Evolutionary conservation across 2,113 vertebrate species (phyloP), one percentile per base, ranked within the genome.

Genomic region (Phylloscopus trochilus): DNA sequence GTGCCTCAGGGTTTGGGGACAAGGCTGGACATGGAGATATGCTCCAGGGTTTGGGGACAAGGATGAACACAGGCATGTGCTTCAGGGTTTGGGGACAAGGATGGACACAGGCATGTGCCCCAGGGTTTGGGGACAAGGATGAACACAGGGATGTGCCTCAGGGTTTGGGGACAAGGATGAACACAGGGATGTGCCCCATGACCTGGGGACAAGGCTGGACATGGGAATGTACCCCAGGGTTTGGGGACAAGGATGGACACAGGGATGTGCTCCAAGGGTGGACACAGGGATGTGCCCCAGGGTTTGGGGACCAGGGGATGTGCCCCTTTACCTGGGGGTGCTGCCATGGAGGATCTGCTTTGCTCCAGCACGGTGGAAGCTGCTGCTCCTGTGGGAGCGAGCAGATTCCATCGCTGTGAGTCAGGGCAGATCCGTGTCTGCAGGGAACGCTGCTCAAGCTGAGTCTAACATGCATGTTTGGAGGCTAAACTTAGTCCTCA

Each of bases 91-190:
- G 49, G 49, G 20, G 37, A 52, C 35, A 53, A 33, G 15, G 15
- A 1, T 62, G 58, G 9, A 26, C 12, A 49, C 1, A 0, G 8
- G 31, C 6, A 58, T 30, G 2, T 22, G 26, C 26, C 1, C 43
- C 72, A 22, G 2, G 13, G 3, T 6, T 2, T 21, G 17, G 24
- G 39, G 24, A 58, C 53, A 46, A 17, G 11, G 55, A 2, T 47
- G 43, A 33, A 18, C 33, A 41, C 4, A 1, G 35, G 37, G 4
- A 33, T 43, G 8, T 41, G 35, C 5, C 0, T 46, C 16, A 15
- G 0, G n/a, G 15, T 1, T 1, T 58, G 10, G 19, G 23, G 53
- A 44, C 41, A 59, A 19, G 7, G 28, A 1, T 51, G 35, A 46
- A 10, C 35, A 52, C 3, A 1, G 56, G 20, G 49, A 52, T 39